A percentile compares a stretch with the other conserved stretches of the same genome.
These are phyloP conservation scores for Vidua chalybeata DNA, from an alignment of 2,113 vertebrate genomes.

Conservation along the genomic window DNA sequence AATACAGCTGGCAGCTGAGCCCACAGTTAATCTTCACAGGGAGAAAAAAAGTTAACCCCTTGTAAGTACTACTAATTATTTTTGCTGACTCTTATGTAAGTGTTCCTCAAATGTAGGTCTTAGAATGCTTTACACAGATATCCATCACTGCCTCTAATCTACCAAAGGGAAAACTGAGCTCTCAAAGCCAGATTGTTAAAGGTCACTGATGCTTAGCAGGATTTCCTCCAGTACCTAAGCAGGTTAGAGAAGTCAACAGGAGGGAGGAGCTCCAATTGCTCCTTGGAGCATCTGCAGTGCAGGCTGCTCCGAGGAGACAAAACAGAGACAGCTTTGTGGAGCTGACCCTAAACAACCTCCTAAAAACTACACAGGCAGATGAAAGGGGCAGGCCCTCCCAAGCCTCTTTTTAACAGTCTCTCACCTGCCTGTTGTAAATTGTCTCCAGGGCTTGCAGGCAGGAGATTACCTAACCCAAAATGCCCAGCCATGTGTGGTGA, in stretches of 20 bases:
- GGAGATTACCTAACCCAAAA: neutral
- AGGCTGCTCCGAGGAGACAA: neutral
- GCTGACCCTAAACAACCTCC: neutral
- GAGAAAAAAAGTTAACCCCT: constrained; percentile 35
- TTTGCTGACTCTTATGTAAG: constrained; percentile 47
- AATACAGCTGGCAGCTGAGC: constrained; percentile 14
- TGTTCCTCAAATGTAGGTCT: constrained; percentile 50
- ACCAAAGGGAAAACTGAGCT: constrained; percentile 56
- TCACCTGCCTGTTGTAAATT: neutral
- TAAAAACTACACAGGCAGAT: neutral
- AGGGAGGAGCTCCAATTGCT: constrained; percentile 1
- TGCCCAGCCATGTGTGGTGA: neutral
- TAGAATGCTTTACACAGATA: constrained; percentile 36
- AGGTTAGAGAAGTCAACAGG: constrained; percentile 26
- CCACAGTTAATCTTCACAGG: neutral
- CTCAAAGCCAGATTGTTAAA: constrained; percentile 50
- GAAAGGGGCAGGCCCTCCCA: neutral
- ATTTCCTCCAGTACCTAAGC: constrained; percentile 53
- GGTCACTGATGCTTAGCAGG: constrained; percentile 47
- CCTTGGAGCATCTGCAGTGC: neutral
- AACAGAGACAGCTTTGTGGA: neutral
- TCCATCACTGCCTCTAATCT: constrained; percentile 39
- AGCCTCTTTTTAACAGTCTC: neutral
- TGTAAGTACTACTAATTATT: constrained; percentile 46
- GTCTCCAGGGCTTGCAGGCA: neutral